phyloP scores from a whole-genome alignment of 2,113 vertebrate genomes.

The Laterallus jamaicensis region DNA sequence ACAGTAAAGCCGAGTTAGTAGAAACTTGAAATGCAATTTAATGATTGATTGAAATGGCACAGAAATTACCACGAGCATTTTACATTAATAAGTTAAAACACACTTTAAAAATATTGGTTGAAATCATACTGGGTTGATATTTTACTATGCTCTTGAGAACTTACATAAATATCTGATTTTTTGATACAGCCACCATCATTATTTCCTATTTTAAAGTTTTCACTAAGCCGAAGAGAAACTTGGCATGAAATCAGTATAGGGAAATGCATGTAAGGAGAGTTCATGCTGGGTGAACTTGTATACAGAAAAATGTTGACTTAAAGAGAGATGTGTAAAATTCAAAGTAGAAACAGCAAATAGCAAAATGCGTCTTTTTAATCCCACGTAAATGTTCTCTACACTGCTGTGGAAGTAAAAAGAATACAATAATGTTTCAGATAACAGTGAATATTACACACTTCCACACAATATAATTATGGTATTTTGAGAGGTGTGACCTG shows the following conservation, averaged over 20 bases:
- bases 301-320: background rate
- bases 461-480: background rate
- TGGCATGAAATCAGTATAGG: background rate
- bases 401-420: background rate
- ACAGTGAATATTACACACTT: background rate
- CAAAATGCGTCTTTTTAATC: background rate
- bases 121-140: background rate
- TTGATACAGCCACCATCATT: background rate
- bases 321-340: background rate
- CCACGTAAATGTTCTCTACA: background rate
- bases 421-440: background rate
- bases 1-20: background rate
- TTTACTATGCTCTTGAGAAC: background rate
- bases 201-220: background rate
- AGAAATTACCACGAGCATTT: background rate
- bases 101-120: background rate
- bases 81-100: background rate
- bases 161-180: background rate
- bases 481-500: constrained; percentile 1
- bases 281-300: background rate
- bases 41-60: background rate
- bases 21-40: background rate
- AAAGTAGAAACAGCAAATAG: background rate
- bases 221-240: background rate
- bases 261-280: background rate